These are phyloP conservation scores for Matsumurasca onukii DNA, from an alignment of 1,140 invertebrate species.

Conservation along the genomic window DNA sequence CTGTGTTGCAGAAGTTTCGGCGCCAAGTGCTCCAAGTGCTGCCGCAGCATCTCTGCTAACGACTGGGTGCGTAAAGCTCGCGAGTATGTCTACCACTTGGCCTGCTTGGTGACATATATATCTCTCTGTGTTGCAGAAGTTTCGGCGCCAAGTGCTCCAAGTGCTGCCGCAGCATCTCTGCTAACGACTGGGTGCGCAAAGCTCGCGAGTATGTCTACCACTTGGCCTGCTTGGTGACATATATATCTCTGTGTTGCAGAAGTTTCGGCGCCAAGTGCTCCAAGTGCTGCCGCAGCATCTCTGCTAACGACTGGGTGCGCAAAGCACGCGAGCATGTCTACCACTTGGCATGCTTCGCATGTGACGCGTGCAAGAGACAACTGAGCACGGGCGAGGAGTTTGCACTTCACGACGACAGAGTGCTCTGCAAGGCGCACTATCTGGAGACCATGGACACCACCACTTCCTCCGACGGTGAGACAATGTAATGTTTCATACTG, in stretches of 20 bases:
- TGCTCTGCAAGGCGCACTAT: constrained; percentile 96
- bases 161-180: constrained; percentile 86
- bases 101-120: no score
- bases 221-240: constrained; percentile 97
- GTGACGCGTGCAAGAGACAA: constrained; percentile 95
- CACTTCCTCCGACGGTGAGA: constrained; percentile 79
- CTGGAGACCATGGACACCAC: constrained; percentile 90
- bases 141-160: constrained; percentile 96
- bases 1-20: constrained; percentile 84
- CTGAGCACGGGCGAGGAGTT: constrained; percentile 97
- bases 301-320: constrained; percentile 95
- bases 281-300: constrained; percentile 90
- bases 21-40: constrained; percentile 94
- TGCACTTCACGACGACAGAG: constrained; percentile 86
- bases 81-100: constrained; percentile 96
- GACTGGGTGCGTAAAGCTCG: constrained; percentile 97
- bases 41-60: constrained; percentile 84
- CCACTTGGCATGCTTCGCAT: constrained; percentile 98
- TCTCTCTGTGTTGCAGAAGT: no score
- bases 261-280: constrained; percentile 95
- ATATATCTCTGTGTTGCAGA: constrained; percentile 64
- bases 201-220: constrained; percentile 96
- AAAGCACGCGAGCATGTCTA: constrained; percentile 92
- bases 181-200: constrained; percentile 95
- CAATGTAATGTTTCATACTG: background rate